These are phyloP conservation scores for Boleophthalmus pectinirostris DNA, from an alignment of 2,113 vertebrate species.

Conservation along the genomic window DNA sequence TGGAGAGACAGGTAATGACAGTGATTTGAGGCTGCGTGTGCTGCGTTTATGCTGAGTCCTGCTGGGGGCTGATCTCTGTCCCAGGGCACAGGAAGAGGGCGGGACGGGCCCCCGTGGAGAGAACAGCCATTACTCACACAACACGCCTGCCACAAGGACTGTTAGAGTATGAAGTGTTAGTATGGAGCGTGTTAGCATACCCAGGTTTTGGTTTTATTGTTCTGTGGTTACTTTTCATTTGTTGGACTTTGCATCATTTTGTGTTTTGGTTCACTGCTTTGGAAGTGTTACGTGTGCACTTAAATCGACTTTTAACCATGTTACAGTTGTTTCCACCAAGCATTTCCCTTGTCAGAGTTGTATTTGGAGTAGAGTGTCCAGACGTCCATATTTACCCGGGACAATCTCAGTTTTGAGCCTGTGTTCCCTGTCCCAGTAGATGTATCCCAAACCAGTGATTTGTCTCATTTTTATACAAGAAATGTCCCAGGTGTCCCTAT, in stretches of 20 bases:
- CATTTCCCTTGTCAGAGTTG: background rate
- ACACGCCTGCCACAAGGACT: slow-evolving; percentile 33
- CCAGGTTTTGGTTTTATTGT: no score
- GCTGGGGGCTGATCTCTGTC: slow-evolving; percentile 65
- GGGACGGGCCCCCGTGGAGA: slow-evolving; percentile 53
- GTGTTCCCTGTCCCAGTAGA: no score
- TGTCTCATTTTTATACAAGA: no score
- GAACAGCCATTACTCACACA: slow-evolving; percentile 30
- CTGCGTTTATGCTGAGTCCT: slow-evolving; percentile 58
- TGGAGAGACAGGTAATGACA: slow-evolving; percentile 67
- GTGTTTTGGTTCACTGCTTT: no score
- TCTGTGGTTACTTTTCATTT: background rate
- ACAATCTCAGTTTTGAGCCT: no score
- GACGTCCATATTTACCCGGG: no score
- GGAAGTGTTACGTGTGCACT: no score
- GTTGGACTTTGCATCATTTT: background rate
- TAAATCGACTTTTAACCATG: no score
- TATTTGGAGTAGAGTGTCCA: no score
- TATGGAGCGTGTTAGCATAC: no score
- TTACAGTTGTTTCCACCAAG: background rate
- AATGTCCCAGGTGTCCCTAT: no score
- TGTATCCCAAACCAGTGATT: no score
- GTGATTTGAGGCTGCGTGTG: slow-evolving; percentile 57
- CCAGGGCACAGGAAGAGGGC: slow-evolving; percentile 57
- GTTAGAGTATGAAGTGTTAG: background rate